Base-by-base conservation (phyloP, 2,888 invertebrate genomes). In the Siphlonurus alternatus region DNA sequence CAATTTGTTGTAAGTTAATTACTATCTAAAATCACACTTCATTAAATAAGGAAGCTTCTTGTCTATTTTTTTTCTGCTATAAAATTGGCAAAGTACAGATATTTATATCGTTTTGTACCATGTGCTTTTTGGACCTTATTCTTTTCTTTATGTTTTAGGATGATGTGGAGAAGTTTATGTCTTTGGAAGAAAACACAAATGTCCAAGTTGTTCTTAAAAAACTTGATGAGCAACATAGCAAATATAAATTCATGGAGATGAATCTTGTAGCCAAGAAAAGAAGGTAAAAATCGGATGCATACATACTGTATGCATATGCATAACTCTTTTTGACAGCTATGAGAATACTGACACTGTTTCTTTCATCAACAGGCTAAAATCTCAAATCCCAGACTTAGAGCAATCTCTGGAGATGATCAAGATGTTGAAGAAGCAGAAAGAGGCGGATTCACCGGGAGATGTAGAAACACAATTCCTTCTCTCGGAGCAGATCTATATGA, bases 181-280 rank as follows among this genome's bases (percentile, higher is more conserved):
- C 81, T 67, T 79, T 88, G 19, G 93, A 91, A 72, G 93, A 93
- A 73, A 83, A 83, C 68, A 87, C 85, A 62, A 85, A 87, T 67
- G 91, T 89, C 1, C 93, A 96, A 71, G 85, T 86, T 74, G 94
- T 94, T 19, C 77, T 97, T 63, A 87, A 87, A 71, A 83, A 82
- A 71, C 78, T 97, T 66, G 96, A 98, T 74, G 96, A 96, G 73
- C 89, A 89, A 73, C 93, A 95, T 78, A 88, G 88, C 66, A 96
- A 97, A 80, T 97, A 97, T 76, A 95, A 96, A 78, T 93, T 93
- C 74, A 94, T 98, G 93, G 97, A 98, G 77, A 87, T 86, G 71
- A 95, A 93, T 75, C 81, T 98, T 68, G 81, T 86, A 63, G 87
- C 91, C 18, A 93, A 94, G 71, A 87, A 91, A 69, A 85, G 88